Base-by-base conservation (phyloP, 2,113 vertebrate species). In the Himantopus leucocephalus region DNA sequence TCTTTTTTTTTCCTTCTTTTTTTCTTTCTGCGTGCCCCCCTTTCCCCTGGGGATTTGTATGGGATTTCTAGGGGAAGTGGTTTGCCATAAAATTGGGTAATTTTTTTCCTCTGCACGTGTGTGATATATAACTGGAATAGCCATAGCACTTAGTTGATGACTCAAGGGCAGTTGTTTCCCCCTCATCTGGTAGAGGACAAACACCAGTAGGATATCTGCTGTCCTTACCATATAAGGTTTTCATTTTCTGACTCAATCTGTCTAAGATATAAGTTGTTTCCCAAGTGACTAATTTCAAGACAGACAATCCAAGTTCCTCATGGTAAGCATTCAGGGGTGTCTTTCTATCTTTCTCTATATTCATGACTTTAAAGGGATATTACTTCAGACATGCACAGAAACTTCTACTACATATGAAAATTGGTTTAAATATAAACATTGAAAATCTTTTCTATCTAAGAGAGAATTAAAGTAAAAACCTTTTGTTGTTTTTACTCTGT, bases 1-100 rank as follows among this genome's bases (percentile, higher is more conserved):
- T 23, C 5, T 22, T 48, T 62, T 63, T 39, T 29, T 63, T 27
- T 63, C 29, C 14, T 15, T 20, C 32, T 26, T 10, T 10, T 26
- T 26, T 6, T 6, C 6, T 3, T 3, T 14, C 23, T 29, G 15
- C 21, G 3, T 2, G 5, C 10, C 7, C 6, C 6, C 2, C 11
- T 10, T 29, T 23, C 10, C 17, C 26, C 5, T 6, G 14, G 26
- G 72, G 24, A 5, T 64, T 59, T 47, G 17, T 47, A 32, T 1
- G 60, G 21, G 8, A 19, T 80, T 84, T 56, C 16, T 53, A 5
- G 22, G 26, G 41, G 16, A 53, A 58, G 19, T 10, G 10, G 11
- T 68, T 76, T 79, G 30, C 45, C 13, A 23, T 27, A 30, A 79
- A 80, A 76, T 52, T 12, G 5, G 16, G 21, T 58, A 1, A 2